Evolutionary conservation across 2,888 invertebrate genomes (phyloP).

Genomic region (Tigriopus californicus): DNA sequence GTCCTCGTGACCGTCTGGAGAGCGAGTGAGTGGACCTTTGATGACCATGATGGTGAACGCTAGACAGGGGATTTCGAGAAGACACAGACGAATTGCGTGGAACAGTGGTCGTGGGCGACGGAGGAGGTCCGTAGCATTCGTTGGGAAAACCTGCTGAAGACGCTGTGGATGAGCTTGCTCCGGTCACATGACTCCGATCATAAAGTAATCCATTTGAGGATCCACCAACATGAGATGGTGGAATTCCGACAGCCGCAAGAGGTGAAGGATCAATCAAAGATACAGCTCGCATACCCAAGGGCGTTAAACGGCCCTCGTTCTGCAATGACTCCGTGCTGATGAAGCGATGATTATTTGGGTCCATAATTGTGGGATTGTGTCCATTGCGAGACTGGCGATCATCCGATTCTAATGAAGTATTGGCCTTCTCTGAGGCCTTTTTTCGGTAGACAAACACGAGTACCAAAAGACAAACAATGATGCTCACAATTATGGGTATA

Average conservation of each 20-base stretch:
- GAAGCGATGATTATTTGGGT: too few relatives aligned
- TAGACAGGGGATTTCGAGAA: slow-evolving; percentile 16
- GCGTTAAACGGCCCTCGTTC: too few relatives aligned
- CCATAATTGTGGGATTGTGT: too few relatives aligned
- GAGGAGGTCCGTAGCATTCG: slow-evolving; percentile 1
- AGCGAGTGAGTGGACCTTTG: background rate
- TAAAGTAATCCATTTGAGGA: slow-evolving; percentile 3
- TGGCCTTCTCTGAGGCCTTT: too few relatives aligned
- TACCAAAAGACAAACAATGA: slow-evolving; percentile 1
- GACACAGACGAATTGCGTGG: background rate
- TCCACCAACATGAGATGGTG: background rate
- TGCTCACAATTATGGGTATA: background rate
- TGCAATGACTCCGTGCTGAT: too few relatives aligned
- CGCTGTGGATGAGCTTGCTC: slow-evolving; percentile 33
- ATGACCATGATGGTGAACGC: slow-evolving; percentile 1
- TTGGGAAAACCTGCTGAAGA: background rate
- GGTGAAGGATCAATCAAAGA: too few relatives aligned
- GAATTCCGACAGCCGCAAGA: background rate
- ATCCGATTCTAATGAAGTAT: too few relatives aligned
- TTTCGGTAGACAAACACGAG: background rate
- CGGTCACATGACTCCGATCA: slow-evolving; percentile 47
- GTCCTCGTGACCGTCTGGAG: slow-evolving; percentile 14
- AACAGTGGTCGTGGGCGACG: slow-evolving; percentile 12
- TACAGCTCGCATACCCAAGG: too few relatives aligned
- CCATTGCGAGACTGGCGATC: too few relatives aligned